Evolutionary conservation across 1,140 invertebrate genomes (phyloP).

Genomic region (Telenomus remus): DNA sequence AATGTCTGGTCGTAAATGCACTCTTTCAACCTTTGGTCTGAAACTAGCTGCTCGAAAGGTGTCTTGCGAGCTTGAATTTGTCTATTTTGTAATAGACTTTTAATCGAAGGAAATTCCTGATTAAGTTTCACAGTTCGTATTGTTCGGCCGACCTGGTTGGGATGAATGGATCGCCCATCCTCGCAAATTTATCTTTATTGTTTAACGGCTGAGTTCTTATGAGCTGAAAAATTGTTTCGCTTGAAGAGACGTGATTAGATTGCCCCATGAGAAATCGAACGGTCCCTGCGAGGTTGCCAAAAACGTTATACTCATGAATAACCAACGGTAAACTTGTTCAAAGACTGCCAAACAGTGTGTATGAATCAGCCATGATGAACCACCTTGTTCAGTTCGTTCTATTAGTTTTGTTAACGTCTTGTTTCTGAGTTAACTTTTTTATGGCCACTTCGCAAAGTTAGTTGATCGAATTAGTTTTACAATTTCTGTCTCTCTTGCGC

Average conservation of each 20-base stretch:
- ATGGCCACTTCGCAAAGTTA: too few species aligned
- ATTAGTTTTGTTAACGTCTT: slow-evolving; percentile 39
- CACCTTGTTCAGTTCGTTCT: slow-evolving; percentile 28
- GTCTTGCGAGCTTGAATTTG: not conserved
- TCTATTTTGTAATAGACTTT: not conserved
- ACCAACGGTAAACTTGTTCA: slow-evolving; percentile 34
- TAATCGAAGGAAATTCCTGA: too few species aligned
- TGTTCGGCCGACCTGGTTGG: too few species aligned
- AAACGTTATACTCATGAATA: slow-evolving; percentile 53
- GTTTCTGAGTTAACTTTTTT: slow-evolving; percentile 23
- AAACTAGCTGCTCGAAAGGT: not conserved
- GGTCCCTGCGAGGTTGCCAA: slow-evolving; percentile 18
- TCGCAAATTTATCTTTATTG: too few species aligned
- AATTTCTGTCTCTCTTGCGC: too few species aligned
- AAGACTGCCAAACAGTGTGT: slow-evolving; percentile 19
- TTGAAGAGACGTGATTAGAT: too few species aligned
- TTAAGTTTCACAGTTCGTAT: too few species aligned
- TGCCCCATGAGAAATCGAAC: too few species aligned
- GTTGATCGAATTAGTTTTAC: too few species aligned
- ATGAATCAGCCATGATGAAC: slow-evolving; percentile 51
- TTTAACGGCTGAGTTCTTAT: too few species aligned
- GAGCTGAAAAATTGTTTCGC: too few species aligned
- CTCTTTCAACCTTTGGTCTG: not conserved
- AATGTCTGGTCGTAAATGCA: slow-evolving; percentile 24
- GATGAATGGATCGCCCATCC: too few species aligned